Evolutionary conservation across 2,888 invertebrate genomes (phyloP).

Genomic region (Pomacea canaliculata): DNA sequence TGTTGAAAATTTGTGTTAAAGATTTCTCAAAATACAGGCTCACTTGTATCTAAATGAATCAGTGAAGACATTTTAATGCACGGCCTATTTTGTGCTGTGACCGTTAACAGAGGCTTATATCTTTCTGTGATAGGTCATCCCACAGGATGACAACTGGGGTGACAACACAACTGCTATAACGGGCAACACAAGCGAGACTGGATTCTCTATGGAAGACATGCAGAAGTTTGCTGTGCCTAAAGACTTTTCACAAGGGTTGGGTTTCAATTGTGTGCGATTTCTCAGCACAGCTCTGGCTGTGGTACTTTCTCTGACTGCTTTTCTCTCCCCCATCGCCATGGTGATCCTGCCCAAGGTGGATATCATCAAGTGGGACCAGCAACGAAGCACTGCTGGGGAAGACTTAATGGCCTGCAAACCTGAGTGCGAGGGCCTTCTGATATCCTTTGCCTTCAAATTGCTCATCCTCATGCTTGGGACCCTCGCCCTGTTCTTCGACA

Average conservation of each 20-base stretch:
- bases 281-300: slow-evolving; percentile 85
- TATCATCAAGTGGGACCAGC: slow-evolving; percentile 73
- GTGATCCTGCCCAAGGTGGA: slow-evolving; percentile 89
- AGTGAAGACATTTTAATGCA: neutral
- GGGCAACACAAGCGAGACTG: slow-evolving; percentile 95
- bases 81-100: neutral
- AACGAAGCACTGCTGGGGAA: slow-evolving; percentile 25
- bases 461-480: slow-evolving; percentile 88
- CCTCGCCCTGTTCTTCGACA: slow-evolving; percentile 93
- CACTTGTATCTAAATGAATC: neutral
- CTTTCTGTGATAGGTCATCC: slow-evolving; percentile 83
- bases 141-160: slow-evolving; percentile 99
- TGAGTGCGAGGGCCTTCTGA: slow-evolving; percentile 84
- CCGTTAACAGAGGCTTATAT: neutral
- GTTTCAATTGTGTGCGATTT: slow-evolving; percentile 73
- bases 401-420: slow-evolving; percentile 45
- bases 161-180: slow-evolving; percentile 97
- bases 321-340: slow-evolving; percentile 94
- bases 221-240: slow-evolving; percentile 54
- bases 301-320: slow-evolving; percentile 84
- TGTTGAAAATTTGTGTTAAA: too few species aligned
- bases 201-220: slow-evolving; percentile 89
- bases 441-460: slow-evolving; percentile 91
- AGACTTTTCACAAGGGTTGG: slow-evolving; percentile 35
- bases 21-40: too few species aligned